Percentiles rank a stretch among this genome's conserved stretches.
These are phyloP conservation scores for Cavia porcellus DNA, from an alignment of 2,113 vertebrate genomes.

Conservation along the genomic window DNA sequence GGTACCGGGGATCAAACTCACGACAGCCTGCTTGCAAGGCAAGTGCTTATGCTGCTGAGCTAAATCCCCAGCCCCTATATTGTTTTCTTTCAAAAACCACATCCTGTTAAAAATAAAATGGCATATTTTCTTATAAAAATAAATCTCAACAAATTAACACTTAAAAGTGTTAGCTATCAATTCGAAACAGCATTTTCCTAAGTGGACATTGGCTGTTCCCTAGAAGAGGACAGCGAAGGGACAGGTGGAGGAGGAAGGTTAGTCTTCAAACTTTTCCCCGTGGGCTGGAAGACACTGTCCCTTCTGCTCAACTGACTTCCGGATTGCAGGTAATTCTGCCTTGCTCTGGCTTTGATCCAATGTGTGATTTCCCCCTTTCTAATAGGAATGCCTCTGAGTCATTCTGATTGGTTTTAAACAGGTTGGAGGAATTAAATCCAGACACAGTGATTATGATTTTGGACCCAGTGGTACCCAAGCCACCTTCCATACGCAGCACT, in stretches of 20 bases:
- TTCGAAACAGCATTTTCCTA: background rate
- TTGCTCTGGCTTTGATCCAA: background rate
- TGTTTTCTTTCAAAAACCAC: background rate
- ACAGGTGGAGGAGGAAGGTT: background rate
- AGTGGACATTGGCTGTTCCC: background rate
- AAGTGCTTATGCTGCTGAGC: no score
- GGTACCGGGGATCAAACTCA: no score
- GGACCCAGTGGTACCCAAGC: background rate
- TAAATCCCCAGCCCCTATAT: no score
- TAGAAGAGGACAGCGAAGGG: background rate
- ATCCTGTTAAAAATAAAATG: background rate
- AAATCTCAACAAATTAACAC: background rate
- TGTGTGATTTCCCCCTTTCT: background rate
- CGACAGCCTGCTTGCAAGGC: no score
- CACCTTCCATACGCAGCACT: background rate
- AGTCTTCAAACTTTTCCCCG: background rate
- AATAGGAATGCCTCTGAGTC: background rate
- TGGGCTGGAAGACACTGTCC: background rate
- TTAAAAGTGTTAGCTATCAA: background rate
- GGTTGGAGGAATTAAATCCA: conserved; percentile 34
- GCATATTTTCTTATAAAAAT: background rate
- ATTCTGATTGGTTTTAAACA: conserved; percentile 17
- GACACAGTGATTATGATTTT: background rate
- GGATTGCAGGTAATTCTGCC: background rate
- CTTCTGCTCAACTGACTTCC: fast-evolving